phyloP scores from a whole-genome alignment of 2,113 vertebrate genomes.

The Platichthys flesus region DNA sequence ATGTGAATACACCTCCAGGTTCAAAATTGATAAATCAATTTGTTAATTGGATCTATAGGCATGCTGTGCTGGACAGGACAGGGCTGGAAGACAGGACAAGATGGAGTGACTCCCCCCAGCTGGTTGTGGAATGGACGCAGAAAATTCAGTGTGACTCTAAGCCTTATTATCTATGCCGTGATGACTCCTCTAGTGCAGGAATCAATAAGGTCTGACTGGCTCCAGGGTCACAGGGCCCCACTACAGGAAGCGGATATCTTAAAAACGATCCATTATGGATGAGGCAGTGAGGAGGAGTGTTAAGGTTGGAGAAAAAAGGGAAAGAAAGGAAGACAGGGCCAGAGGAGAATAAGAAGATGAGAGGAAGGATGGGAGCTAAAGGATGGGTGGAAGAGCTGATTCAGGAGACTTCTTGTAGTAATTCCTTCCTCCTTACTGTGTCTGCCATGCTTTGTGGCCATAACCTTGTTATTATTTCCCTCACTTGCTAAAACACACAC shows the following conservation, averaged over 20 bases:
- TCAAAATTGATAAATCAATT: constrained; percentile 1
- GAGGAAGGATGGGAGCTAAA: constrained; percentile 6
- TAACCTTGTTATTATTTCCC: constrained; percentile 26
- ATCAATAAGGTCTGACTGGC: constrained; percentile 89
- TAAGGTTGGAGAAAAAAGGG: constrained; percentile 30
- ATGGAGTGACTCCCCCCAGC: constrained; percentile 38
- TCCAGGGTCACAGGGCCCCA: constrained; percentile 63
- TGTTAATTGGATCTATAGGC: constrained; percentile 29
- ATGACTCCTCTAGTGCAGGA: constrained; percentile 78
- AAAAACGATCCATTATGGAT: constrained; percentile 90
- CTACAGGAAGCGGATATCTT: constrained; percentile 86
- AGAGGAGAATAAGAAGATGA: constrained; percentile 12
- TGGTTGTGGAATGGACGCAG: constrained; percentile 65
- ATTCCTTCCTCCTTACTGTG: constrained; percentile 15
- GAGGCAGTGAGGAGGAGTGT: constrained; percentile 64
- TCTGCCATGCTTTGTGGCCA: constrained; percentile 21
- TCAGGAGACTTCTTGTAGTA: constrained; percentile 2
- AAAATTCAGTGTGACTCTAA: constrained; percentile 73
- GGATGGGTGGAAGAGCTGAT: constrained; percentile 10
- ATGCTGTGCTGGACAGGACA: constrained; percentile 5
- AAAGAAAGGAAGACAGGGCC: background rate
- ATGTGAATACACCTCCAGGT: background rate
- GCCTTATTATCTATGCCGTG: constrained; percentile 76
- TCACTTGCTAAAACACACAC: constrained; percentile 18
- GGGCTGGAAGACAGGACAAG: constrained; percentile 12